Evolutionary conservation across 2,113 vertebrate genomes (phyloP), one percentile per base, ranked within the genome.

Genomic region (Rhinoderma darwinii): DNA sequence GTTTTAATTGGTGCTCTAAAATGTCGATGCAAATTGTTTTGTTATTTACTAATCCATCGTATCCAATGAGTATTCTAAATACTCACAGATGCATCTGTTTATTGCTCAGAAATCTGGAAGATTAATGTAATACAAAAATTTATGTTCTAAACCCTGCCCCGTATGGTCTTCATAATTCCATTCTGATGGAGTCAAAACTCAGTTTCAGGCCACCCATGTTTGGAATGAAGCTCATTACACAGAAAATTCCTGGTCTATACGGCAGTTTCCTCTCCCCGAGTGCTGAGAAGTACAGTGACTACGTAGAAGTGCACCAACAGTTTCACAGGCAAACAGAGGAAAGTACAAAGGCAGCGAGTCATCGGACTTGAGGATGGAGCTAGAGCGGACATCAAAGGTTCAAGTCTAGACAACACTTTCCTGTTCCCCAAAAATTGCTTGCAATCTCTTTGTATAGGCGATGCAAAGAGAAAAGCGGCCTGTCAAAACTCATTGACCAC

Each of bases 361-460:
- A 73, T 81, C 25, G 11, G 88, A 76, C 81, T 86, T 85, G 30
- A 88, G 84, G 87, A 89, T 89, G 88, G 89, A 93, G 90, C 89
- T 89, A 89, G 89, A 90, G 88, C 86, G 61, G 91, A 93, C 93
- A 93, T 94, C 94, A 95, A 94, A 95, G 87, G 92, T 68, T 90
- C 92, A 92, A 94, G 92, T 95, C 91, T 18, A 94, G 92, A 95
- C 91, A 18, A 91, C 83, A 91, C 89, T 87, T 93, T 92, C 93
- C 93, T 94, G 93, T 93, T 89, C 89, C 2, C 73, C 3, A 75
- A 79, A 83, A 88, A 77, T 88, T 47, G 25, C 80, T 43, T n/a
- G 20, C 76, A 88, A 88, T 35, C 87, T 77, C 80, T 82, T 82
- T 89, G 86, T 81, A 79, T 83, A 78, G 1, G 84, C 86, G 90